Conservation (phyloP, 2,113 vertebrate genomes). For the Perca schrenkii region DNA sequence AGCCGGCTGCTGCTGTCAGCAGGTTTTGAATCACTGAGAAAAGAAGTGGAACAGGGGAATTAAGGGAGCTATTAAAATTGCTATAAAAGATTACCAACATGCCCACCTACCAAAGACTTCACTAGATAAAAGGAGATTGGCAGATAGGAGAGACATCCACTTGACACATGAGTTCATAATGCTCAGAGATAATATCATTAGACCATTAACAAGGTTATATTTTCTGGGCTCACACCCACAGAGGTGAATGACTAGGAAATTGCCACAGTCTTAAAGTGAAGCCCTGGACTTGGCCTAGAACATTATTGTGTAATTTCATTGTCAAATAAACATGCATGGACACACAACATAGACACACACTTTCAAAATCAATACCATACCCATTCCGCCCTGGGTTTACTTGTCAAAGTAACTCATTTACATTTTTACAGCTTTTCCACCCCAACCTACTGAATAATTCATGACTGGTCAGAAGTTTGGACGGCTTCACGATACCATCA, state of each 20-base stretch:
- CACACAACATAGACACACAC: slow-evolving; percentile 8
- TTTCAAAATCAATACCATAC: slow-evolving; percentile 4
- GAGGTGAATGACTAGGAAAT: slow-evolving; percentile 15
- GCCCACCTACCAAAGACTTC: slow-evolving; percentile 45
- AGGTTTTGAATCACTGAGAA: slow-evolving; percentile 70
- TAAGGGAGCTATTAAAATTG: slow-evolving; percentile 67
- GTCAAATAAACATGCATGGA: not conserved
- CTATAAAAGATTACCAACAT: slow-evolving; percentile 67
- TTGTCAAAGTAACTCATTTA: slow-evolving; percentile 24
- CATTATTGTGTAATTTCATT: not conserved
- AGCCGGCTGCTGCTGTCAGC: slow-evolving; percentile 73
- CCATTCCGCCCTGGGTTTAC: not conserved
- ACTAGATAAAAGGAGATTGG: slow-evolving; percentile 46
- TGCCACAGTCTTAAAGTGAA: not conserved
- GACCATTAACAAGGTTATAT: slow-evolving; percentile 44
- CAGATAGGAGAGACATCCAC: slow-evolving; percentile 40
- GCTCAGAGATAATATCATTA: slow-evolving; percentile 42
- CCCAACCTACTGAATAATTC: slow-evolving; percentile 29
- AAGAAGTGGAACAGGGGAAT: slow-evolving; percentile 51
- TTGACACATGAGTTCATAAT: slow-evolving; percentile 55
- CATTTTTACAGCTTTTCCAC: slow-evolving; percentile 21
- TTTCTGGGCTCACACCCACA: slow-evolving; percentile 14
- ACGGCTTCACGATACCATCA: slow-evolving; percentile 1
- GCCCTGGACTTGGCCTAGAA: not conserved
- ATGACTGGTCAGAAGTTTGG: slow-evolving; percentile 13